A percentile compares a stretch with the other conserved stretches of the same genome.
Conservation (phyloP, 1,140 invertebrate genomes). For the Phymastichus coffea region DNA sequence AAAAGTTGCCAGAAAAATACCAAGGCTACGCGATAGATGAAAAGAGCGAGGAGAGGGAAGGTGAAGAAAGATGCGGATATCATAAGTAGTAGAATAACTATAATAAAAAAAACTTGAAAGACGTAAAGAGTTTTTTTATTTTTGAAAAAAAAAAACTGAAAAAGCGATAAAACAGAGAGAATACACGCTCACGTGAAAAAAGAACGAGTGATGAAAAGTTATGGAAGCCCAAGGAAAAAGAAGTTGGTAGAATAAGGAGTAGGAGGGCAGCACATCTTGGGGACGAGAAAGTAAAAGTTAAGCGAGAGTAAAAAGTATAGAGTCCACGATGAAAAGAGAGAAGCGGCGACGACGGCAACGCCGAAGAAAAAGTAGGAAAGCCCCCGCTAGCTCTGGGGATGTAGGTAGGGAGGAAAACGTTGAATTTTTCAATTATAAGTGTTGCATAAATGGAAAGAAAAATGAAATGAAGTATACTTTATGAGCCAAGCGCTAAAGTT, state of each 20-base stretch:
- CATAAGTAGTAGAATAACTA: conserved; percentile 25
- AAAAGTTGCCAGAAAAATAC: conserved; percentile 28
- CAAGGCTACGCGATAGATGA: conserved; percentile 12
- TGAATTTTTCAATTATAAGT: conserved; percentile 5
- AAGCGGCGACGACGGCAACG: neutral
- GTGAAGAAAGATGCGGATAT: conserved; percentile 4
- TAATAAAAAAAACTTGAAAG: conserved; percentile 29
- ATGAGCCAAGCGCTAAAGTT: neutral
- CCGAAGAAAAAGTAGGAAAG: neutral
- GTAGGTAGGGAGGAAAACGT: too few relatives aligned
- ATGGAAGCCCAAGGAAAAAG: conserved; percentile 10
- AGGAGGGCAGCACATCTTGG: conserved; percentile 3
- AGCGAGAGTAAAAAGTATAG: conserved; percentile 2
- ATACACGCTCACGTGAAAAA: too few relatives aligned
- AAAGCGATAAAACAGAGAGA: conserved; percentile 19
- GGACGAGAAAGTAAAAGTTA: conserved; percentile 15
- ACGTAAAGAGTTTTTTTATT: conserved; percentile 23
- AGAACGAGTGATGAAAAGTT: conserved; percentile 22
- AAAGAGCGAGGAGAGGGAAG: neutral
- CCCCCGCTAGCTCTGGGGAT: too few relatives aligned
- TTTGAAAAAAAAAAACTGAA: conserved; percentile 25
- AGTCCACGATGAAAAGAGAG: neutral
- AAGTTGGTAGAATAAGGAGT: neutral
- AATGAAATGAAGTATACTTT: neutral
- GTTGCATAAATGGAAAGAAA: neutral